Base-by-base conservation (phyloP, 2,888 invertebrate species). In the Macrophya alboannulata region DNA sequence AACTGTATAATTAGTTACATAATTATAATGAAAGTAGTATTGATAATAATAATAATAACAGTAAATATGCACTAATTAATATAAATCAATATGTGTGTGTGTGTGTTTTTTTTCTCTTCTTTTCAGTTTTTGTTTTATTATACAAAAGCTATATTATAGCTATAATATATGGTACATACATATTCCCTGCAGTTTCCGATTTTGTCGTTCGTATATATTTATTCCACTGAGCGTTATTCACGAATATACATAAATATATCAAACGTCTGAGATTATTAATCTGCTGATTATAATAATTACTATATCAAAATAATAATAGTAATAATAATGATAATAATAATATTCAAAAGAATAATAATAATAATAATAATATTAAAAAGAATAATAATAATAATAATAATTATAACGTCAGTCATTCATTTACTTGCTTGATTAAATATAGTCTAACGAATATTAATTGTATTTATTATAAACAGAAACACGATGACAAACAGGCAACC, bases 121-220 rank as follows among this genome's bases (percentile, higher is more conserved):
- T 31, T 31, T 31, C 31, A 31, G 1, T 31, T 31, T 15, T n/a
- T 43, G 25, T 17, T 51, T 77, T 55, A 77, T 77, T 55, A 77
- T 77, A 77, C 51, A 77, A 77, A 77, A 77, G 21, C 77, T 77
- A 77, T 77, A n/a, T n/a, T n/a, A n/a, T 2, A 51, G 77, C 55
- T 51, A 77, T 31, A 55, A n/a, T n/a, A n/a, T n/a, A n/a, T n/a
- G n/a, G n/a, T n/a, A n/a, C n/a, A 31, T 77, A 77, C 55, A 55
- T 77, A 45, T 77, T 74, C 51, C 77, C 77, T 77, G 77, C 77
- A 77, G 77, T 51, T 77, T 77, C 77, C 77, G 77, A 77, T 55
- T 77, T 77, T 77, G 77, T 77, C 77, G 62, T 62, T 62, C 37
- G 40, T 77, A 17, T 77, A 17, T 74, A 77, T 77, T 77, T 37